These are phyloP conservation scores for Echiichthys vipera DNA, from an alignment of 2,797 vertebrate genomes.

Conservation along the genomic window DNA sequence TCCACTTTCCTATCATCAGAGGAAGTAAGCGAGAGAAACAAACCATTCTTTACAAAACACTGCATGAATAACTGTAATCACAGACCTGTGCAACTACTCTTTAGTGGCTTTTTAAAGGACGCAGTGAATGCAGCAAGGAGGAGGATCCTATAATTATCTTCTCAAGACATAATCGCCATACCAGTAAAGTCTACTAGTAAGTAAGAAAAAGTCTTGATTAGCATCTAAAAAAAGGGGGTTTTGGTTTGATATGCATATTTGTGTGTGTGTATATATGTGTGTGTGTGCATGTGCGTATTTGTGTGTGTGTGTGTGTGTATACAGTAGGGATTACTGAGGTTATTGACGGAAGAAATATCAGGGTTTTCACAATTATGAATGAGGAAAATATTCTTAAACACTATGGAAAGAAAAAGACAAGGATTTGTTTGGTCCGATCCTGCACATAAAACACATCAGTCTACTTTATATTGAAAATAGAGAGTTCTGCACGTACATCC, in stretches of 20 bases:
- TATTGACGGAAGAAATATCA: too few relatives aligned
- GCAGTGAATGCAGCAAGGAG: not conserved
- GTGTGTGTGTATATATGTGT: not conserved
- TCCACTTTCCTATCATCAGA: not conserved
- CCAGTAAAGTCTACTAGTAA: too few relatives aligned
- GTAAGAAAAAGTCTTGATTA: not conserved
- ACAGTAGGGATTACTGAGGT: too few relatives aligned
- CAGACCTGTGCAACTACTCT: not conserved
- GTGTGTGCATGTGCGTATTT: too few relatives aligned
- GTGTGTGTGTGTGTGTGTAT: too few relatives aligned
- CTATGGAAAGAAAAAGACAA: too few relatives aligned
- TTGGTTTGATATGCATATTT: not conserved
- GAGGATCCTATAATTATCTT: not conserved
- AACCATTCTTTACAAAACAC: not conserved
- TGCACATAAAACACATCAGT: too few relatives aligned
- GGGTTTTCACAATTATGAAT: too few relatives aligned
- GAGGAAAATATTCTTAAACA: too few relatives aligned
- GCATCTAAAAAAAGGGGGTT: not conserved
- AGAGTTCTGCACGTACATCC: too few relatives aligned
- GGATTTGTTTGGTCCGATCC: too few relatives aligned
- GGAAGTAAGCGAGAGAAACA: not conserved
- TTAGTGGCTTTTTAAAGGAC: not conserved
- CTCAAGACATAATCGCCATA: not conserved
- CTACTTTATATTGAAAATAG: too few relatives aligned
- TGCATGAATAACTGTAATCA: conserved; percentile 34